phyloP scores from a whole-genome alignment of 2,888 invertebrate genomes.

The Globia sparganii region DNA sequence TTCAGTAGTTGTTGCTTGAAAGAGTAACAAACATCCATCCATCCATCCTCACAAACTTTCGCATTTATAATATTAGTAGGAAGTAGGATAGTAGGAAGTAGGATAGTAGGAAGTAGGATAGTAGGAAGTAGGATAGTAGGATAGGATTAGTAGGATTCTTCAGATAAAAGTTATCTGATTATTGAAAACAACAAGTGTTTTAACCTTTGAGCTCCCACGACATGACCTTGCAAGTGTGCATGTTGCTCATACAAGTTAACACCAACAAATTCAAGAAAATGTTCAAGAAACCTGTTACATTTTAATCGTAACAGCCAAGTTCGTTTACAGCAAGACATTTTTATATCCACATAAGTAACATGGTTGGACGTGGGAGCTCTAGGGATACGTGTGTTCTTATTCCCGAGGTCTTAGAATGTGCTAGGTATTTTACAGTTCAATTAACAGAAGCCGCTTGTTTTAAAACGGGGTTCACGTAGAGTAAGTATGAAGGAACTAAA shows the following conservation, averaged over 20 bases:
- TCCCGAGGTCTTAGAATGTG: slow-evolving; percentile 20
- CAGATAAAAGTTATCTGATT: no score
- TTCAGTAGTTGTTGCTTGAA: no score
- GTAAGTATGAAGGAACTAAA: background rate
- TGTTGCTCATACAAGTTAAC: background rate
- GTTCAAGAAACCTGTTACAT: slow-evolving; percentile 2
- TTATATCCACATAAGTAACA: slow-evolving; percentile 35
- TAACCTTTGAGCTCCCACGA: no score
- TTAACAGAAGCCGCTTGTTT: slow-evolving; percentile 21
- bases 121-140: no score
- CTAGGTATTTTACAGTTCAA: slow-evolving; percentile 46
- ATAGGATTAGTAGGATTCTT: no score
- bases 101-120: no score
- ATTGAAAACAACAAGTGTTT: no score
- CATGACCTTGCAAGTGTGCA: no score
- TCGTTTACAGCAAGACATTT: slow-evolving; percentile 40
- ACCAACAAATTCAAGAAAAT: background rate
- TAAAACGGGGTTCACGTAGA: slow-evolving; percentile 2
- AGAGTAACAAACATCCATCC: no score
- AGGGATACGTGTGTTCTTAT: slow-evolving; percentile 20
- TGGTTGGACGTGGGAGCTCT: slow-evolving; percentile 14
- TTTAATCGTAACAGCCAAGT: slow-evolving; percentile 18
- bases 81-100: no score
- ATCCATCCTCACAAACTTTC: no score
- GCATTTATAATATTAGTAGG: no score